These are phyloP conservation scores for Stegodyphus mimosarum DNA, from an alignment of 1,140 invertebrate genomes.

Conservation along the genomic window DNA sequence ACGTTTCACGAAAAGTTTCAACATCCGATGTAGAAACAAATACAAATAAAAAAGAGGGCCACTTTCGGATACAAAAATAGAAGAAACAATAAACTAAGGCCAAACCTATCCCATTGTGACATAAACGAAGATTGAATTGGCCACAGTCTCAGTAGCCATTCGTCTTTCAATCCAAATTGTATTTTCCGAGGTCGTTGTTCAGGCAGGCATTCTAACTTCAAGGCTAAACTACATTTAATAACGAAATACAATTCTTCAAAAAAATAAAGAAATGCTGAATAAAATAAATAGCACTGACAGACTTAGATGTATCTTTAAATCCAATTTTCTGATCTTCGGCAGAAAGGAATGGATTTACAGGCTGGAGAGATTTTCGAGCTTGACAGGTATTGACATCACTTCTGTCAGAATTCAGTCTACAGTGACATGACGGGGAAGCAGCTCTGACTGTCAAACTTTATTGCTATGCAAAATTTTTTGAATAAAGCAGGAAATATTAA, in stretches of 20 bases:
- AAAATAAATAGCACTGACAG: constrained; percentile 17
- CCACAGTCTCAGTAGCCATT: constrained; percentile 9
- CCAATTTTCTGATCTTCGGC: neutral
- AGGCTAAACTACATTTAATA: constrained; percentile 18
- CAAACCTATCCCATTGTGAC: constrained; percentile 10
- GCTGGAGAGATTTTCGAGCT: too few species aligned
- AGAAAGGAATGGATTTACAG: too few species aligned
- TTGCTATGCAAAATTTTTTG: too few species aligned
- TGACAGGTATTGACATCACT: too few species aligned
- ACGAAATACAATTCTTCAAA: neutral
- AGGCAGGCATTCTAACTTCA: neutral
- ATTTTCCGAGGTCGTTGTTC: neutral
- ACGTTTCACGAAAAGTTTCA: neutral
- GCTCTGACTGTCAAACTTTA: too few species aligned
- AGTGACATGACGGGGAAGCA: too few species aligned
- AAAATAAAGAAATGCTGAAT: neutral
- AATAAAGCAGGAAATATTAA: too few species aligned
- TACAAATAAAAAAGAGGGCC: neutral
- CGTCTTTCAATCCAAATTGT: constrained; percentile 25
- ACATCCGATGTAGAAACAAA: neutral
- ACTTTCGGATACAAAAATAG: neutral
- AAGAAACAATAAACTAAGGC: neutral
- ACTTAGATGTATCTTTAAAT: constrained; percentile 14
- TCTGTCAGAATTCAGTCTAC: too few species aligned
- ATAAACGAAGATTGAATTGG: constrained; percentile 21